phyloP scores from a whole-genome alignment of 2,797 vertebrate species.

The Sparus aurata region DNA sequence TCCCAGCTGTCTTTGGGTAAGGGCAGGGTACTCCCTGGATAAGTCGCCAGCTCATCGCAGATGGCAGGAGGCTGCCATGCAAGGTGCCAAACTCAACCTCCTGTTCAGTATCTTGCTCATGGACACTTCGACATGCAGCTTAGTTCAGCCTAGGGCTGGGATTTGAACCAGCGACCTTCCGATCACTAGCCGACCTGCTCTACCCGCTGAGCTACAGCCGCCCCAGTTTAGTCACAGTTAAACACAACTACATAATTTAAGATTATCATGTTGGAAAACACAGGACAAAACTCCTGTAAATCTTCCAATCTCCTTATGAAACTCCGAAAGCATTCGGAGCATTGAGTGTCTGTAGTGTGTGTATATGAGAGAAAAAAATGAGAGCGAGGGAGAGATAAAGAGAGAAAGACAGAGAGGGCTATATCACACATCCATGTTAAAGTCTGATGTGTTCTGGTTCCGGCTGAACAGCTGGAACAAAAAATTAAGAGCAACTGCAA shows the following conservation, averaged over 20 bases:
- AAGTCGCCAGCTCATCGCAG: too few species aligned
- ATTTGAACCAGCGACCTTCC: too few species aligned
- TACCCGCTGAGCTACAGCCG: too few species aligned
- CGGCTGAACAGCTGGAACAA: slow-evolving; percentile 22
- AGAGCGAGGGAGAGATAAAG: too few species aligned
- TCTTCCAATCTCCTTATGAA: slow-evolving; percentile 21
- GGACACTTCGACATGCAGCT: too few species aligned
- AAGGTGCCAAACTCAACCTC: too few species aligned
- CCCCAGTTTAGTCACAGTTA: neutral
- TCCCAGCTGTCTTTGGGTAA: too few species aligned
- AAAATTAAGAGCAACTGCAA: slow-evolving; percentile 25
- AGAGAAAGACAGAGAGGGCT: neutral
- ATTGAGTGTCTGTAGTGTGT: neutral
- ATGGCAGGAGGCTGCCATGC: too few species aligned
- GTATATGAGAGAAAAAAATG: neutral
- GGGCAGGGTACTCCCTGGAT: too few species aligned
- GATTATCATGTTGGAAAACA: slow-evolving; percentile 8
- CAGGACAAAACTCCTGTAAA: slow-evolving; percentile 11
- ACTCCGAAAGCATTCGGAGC: neutral
- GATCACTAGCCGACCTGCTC: too few species aligned
- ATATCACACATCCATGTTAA: neutral
- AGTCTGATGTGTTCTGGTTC: slow-evolving; percentile 15
- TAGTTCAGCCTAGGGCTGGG: too few species aligned
- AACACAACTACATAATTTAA: slow-evolving; percentile 15
- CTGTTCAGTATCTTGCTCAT: too few species aligned